phyloP scores from a whole-genome alignment of 2,888 invertebrate species.

The Ochropacha duplaris region DNA sequence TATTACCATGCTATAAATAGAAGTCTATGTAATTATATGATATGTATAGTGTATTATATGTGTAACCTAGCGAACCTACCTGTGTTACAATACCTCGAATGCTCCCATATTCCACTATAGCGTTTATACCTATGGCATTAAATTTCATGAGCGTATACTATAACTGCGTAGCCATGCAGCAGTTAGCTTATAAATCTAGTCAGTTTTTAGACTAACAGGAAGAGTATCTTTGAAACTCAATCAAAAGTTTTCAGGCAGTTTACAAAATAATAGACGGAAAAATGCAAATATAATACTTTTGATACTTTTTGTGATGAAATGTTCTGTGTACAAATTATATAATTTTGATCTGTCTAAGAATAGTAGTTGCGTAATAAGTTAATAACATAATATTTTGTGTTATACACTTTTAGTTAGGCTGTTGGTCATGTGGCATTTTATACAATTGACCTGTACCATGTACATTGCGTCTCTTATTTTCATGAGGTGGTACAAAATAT shows the following conservation, averaged over 20 bases:
- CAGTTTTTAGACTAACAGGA: not conserved
- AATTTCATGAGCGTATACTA: not conserved
- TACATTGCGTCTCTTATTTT: not conserved
- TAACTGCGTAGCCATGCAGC: not conserved
- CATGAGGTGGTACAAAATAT: conserved; percentile 21
- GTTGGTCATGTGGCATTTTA: not conserved
- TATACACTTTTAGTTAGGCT: not conserved
- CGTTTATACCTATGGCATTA: not conserved
- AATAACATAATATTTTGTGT: not conserved
- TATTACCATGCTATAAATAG: not conserved
- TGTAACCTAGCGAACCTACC: not conserved
- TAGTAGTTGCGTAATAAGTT: not conserved
- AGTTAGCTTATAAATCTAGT: not conserved
- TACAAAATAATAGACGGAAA: not conserved
- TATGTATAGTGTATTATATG: not conserved
- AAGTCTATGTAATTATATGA: not conserved
- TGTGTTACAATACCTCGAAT: not conserved
- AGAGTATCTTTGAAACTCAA: not conserved
- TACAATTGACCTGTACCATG: not conserved
- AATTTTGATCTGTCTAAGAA: no score
- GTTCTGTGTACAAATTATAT: no score
- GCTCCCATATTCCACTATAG: not conserved
- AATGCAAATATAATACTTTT: not conserved
- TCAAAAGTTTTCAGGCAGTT: not conserved
- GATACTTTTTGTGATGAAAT: no score